Percentiles rank a stretch among this genome's conserved stretches.
phyloP scores from a whole-genome alignment of 1,140 invertebrate genomes.

The Drosophila punjabiensis region DNA sequence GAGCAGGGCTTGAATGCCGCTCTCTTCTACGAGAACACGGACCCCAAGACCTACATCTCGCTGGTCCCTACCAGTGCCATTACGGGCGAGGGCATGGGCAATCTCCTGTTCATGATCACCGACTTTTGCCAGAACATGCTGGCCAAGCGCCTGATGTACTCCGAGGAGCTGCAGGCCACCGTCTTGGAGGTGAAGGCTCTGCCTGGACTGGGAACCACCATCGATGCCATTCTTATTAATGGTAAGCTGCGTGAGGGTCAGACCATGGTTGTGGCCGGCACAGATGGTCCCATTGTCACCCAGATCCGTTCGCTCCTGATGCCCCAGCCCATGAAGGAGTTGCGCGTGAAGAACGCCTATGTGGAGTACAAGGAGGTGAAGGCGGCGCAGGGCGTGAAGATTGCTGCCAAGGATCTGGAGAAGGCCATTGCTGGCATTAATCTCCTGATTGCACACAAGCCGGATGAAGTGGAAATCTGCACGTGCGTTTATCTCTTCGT shows the following conservation, averaged over 20 bases:
- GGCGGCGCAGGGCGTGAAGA: constrained; percentile 99
- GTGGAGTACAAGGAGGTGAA: constrained; percentile 97
- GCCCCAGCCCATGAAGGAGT: constrained; percentile 98
- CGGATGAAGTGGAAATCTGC: constrained; percentile 96
- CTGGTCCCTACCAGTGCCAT: constrained; percentile 99
- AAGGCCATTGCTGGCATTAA: constrained; percentile 98
- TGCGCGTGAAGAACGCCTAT: constrained; percentile 99
- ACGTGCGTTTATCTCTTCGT: constrained; percentile 76
- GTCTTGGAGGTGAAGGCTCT: constrained; percentile 99
- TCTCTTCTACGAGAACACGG: constrained; percentile 98
- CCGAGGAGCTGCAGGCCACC: constrained; percentile 97
- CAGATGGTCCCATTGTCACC: constrained; percentile 99
- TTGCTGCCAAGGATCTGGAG: constrained; percentile 98
- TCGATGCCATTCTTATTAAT: constrained; percentile 99
- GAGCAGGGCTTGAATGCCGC: constrained; percentile 98
- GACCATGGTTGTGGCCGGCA: constrained; percentile 97
- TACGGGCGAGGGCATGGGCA: constrained; percentile 99
- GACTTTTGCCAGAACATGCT: constrained; percentile 96
- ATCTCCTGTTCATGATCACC: constrained; percentile 96
- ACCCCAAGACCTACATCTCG: constrained; percentile 96
- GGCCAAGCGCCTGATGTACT: constrained; percentile 96
- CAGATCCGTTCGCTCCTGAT: constrained; percentile 98
- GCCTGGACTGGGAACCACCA: constrained; percentile 98
- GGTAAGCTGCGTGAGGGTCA: constrained; percentile 97
- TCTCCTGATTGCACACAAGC: constrained; percentile 94